Conservation (phyloP, 2,113 vertebrate species). For the Psittacara wagleri region DNA sequence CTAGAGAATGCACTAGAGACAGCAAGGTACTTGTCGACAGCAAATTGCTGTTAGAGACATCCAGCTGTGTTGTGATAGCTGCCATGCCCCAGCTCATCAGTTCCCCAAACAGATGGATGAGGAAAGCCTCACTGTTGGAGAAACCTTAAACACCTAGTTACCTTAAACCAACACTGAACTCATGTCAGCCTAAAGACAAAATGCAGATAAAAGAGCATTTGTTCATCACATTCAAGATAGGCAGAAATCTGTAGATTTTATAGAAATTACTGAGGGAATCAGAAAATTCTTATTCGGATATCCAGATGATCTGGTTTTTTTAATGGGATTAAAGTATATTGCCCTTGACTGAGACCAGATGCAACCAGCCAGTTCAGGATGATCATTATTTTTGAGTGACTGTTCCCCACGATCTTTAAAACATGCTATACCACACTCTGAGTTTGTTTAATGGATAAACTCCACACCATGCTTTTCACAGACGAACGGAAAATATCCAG, state of each 20-base stretch:
- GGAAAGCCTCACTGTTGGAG: background rate
- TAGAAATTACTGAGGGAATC: background rate
- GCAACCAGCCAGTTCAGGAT: background rate
- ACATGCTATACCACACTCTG: background rate
- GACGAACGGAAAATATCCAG: background rate
- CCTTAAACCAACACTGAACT: background rate
- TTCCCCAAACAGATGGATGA: background rate
- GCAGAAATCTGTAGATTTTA: background rate
- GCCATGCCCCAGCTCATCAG: background rate
- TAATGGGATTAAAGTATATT: background rate
- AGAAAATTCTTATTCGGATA: background rate
- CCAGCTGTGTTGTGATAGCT: background rate
- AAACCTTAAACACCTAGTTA: background rate
- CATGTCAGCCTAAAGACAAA: background rate
- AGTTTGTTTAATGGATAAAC: background rate
- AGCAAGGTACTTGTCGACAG: background rate
- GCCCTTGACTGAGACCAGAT: background rate
- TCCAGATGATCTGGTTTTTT: background rate
- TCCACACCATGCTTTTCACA: background rate
- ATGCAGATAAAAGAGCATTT: background rate
- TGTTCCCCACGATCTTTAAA: background rate
- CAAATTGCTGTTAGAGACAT: background rate
- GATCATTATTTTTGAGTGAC: background rate
- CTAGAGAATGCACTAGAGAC: background rate
- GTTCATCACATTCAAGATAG: background rate